These are phyloP conservation scores for Netta rufina DNA, from an alignment of 2,797 vertebrate genomes.

Conservation along the genomic window DNA sequence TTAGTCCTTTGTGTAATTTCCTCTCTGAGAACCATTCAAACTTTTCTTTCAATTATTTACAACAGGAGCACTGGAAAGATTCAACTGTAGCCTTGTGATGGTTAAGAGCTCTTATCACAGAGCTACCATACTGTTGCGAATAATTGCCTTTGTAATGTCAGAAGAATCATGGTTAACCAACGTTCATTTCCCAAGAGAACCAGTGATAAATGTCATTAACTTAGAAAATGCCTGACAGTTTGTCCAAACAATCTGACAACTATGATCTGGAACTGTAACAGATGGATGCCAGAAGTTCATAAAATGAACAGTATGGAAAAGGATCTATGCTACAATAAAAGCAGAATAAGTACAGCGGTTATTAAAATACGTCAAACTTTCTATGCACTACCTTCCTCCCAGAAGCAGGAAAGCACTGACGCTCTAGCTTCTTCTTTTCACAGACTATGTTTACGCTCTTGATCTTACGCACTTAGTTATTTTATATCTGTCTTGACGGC, in stretches of 20 bases:
- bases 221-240: neutral
- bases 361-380: neutral
- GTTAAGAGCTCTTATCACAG: constrained; percentile 4
- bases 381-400: neutral
- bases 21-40: neutral
- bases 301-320: neutral
- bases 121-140: neutral
- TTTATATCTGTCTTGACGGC: neutral
- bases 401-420: neutral
- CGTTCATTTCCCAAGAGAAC: neutral
- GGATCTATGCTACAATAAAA: neutral
- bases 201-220: constrained; percentile 36
- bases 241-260: constrained; percentile 30
- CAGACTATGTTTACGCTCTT: neutral
- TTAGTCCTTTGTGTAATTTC: neutral
- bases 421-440: neutral
- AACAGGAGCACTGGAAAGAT: neutral
- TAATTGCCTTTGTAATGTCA: constrained; percentile 12
- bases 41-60: constrained; percentile 1
- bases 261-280: neutral
- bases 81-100: neutral
- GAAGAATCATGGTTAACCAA: constrained; percentile 19
- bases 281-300: neutral
- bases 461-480: neutral
- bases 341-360: neutral